Conservation (phyloP, 2,888 invertebrate species). For the Teleiodes luculella region DNA sequence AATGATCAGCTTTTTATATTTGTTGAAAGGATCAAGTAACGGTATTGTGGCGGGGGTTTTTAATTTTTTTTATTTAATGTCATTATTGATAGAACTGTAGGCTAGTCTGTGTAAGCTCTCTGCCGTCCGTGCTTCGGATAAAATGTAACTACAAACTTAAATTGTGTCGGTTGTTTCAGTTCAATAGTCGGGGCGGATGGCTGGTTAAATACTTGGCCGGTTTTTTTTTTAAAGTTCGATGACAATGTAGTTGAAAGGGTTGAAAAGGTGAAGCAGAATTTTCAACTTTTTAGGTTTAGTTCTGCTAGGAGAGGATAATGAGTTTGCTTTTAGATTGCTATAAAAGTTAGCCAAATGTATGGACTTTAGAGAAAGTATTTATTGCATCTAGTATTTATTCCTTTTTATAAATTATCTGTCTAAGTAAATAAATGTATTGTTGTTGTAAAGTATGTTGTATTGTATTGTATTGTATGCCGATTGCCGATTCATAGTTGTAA, state of each 20-base stretch:
- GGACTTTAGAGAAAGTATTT: background rate
- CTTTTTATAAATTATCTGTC: too few species aligned
- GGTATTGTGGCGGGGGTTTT: too few species aligned
- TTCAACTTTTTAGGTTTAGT: background rate
- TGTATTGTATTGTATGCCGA: too few species aligned
- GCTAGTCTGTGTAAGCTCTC: conserved; percentile 18
- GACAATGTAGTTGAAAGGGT: conserved; percentile 5
- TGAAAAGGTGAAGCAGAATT: background rate
- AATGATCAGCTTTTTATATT: too few species aligned
- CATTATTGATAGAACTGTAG: too few species aligned
- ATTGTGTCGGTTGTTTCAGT: conserved; percentile 17
- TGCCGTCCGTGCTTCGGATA: conserved; percentile 24
- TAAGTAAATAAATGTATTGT: too few species aligned
- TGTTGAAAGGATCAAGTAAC: too few species aligned
- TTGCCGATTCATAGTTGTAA: too few species aligned
- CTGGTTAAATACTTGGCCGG: conserved; percentile 8
- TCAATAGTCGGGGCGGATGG: conserved; percentile 7
- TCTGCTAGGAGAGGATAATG: background rate
- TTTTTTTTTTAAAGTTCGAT: conserved; percentile 6
- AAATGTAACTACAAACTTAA: conserved; percentile 20
- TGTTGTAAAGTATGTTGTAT: too few species aligned
- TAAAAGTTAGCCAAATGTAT: background rate
- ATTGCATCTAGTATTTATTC: too few species aligned
- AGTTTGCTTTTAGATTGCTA: background rate
- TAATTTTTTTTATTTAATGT: too few species aligned